A percentile compares a stretch with the other conserved stretches of the same genome.
phyloP scores from a whole-genome alignment of 2,888 invertebrate species.

The Mystacides longicornis region DNA sequence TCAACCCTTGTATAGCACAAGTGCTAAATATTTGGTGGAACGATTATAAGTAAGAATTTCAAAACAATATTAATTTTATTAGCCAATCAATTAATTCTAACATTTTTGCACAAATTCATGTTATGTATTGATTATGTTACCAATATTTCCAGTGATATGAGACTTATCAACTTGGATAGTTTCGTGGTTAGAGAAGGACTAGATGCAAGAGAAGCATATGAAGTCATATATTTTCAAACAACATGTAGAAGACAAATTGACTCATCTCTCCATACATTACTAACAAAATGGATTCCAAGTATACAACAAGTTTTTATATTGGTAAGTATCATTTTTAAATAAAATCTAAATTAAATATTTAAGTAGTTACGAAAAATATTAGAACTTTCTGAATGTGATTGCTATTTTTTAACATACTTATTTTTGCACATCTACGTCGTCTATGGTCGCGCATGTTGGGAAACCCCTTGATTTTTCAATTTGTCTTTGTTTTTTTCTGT shows the following conservation, averaged over 20 bases:
- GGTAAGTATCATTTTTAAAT: conserved; percentile 33
- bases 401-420: no score
- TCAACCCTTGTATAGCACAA: conserved; percentile 75
- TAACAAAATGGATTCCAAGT: conserved; percentile 54
- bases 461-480: no score
- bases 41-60: conserved; percentile 56
- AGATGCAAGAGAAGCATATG: conserved; percentile 56
- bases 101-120: no score
- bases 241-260: conserved; percentile 52
- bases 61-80: conserved; percentile 6
- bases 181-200: conserved; percentile 34
- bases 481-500: no score
- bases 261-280: conserved; percentile 57
- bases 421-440: no score
- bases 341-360: not conserved
- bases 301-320: conserved; percentile 55
- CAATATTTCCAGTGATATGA: conserved; percentile 46
- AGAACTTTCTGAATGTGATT: no score
- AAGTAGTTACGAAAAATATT: not conserved
- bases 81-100: no score
- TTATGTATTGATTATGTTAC: not conserved
- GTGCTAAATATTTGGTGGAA: conserved; percentile 75
- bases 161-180: conserved; percentile 53
- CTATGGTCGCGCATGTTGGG: no score
- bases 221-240: conserved; percentile 56